phyloP scores from a whole-genome alignment of 2,113 vertebrate genomes.

The Stigmatopora nigra region DNA sequence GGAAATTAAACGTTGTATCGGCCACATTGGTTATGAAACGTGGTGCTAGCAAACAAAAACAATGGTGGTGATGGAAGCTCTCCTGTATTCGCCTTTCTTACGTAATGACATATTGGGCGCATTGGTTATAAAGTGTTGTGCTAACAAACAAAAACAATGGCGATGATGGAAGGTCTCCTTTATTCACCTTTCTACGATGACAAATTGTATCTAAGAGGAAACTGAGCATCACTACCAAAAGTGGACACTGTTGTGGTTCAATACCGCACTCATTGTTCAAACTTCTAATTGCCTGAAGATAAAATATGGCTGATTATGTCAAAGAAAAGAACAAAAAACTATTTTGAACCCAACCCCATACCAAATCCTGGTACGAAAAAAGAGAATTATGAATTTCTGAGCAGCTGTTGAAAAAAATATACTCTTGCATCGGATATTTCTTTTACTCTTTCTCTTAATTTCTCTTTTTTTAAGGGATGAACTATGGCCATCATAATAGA shows the following conservation, averaged over 20 bases:
- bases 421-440: constrained; percentile 3
- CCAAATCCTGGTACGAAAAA: too few species aligned
- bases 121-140: background rate
- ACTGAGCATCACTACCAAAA: background rate
- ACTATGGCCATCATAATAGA: constrained; percentile 22
- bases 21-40: background rate
- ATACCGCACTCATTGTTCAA: background rate
- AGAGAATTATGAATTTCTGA: constrained; percentile 18
- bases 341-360: constrained; percentile 15
- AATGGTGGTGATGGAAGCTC: background rate
- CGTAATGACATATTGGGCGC: background rate
- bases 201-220: background rate
- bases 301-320: constrained; percentile 20
- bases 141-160: constrained; percentile 1
- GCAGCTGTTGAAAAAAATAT: constrained; percentile 11
- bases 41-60: background rate
- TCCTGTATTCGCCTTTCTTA: background rate
- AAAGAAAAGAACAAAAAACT: constrained; percentile 29
- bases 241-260: background rate
- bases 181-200: background rate
- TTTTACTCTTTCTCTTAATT: background rate
- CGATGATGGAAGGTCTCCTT: background rate
- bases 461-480: constrained; percentile 18
- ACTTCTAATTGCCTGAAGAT: constrained; percentile 10
- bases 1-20: background rate